phyloP scores from a whole-genome alignment of 2,113 vertebrate species.

The Peromyscus maniculatus region DNA sequence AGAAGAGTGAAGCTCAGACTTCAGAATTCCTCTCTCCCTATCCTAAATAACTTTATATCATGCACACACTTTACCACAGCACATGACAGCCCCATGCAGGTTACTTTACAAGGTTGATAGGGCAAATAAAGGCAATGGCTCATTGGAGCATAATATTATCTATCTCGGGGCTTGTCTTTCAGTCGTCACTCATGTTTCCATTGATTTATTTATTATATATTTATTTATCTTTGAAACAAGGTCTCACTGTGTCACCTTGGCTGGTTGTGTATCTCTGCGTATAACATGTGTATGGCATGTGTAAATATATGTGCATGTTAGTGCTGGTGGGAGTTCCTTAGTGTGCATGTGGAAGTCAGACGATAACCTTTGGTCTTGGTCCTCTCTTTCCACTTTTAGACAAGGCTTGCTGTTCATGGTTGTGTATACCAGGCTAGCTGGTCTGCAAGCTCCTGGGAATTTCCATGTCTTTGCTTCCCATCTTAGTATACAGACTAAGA shows the following conservation, averaged over 20 bases:
- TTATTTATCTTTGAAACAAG: neutral
- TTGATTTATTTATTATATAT: neutral
- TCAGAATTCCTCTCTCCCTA: neutral
- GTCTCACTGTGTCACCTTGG: neutral
- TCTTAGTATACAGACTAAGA: neutral
- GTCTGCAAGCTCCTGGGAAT: neutral
- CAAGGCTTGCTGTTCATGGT: neutral
- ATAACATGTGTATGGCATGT: neutral
- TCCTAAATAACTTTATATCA: neutral
- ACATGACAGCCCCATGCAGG: neutral
- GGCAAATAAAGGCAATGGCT: neutral
- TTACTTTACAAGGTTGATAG: neutral
- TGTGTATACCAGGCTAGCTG: too few species aligned
- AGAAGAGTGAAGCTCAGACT: neutral
- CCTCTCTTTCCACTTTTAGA: neutral
- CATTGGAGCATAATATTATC: neutral
- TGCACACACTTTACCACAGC: neutral
- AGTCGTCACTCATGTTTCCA: neutral
- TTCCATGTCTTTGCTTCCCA: neutral
- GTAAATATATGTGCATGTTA: neutral
- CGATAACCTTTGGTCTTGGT: neutral
- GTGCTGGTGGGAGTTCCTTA: neutral
- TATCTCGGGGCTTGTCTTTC: neutral
- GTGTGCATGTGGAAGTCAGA: neutral
- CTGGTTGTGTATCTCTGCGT: neutral